Conservation (phyloP, 2,113 vertebrate species). For the Cheirogaleus medius region DNA sequence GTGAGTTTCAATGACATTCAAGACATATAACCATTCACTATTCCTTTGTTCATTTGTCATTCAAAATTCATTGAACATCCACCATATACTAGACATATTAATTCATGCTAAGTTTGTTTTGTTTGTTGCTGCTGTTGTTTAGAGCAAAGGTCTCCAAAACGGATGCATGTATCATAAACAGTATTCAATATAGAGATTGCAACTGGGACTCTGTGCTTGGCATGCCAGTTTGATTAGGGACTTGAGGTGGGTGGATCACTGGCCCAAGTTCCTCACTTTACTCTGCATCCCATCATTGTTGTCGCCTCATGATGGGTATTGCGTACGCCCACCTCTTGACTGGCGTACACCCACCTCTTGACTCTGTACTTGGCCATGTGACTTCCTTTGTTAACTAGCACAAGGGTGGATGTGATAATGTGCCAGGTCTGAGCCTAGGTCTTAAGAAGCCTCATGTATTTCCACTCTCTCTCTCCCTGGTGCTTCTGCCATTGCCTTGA, state of each 20-base stretch:
- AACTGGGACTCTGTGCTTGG: background rate
- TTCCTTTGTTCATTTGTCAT: background rate
- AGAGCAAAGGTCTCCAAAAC: background rate
- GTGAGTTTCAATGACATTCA: background rate
- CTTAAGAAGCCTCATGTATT: background rate
- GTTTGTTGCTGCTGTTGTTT: background rate
- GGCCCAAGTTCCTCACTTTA: background rate
- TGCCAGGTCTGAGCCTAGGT: background rate
- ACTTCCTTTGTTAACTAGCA: background rate
- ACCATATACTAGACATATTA: background rate
- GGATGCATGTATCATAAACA: rapidly evolving
- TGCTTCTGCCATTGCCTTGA: background rate
- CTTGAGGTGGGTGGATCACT: background rate
- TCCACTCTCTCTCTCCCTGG: background rate
- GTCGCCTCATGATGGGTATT: background rate
- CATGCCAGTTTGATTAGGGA: background rate
- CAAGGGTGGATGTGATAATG: background rate
- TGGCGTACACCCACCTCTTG: background rate
- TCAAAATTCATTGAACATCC: background rate
- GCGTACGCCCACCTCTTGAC: background rate
- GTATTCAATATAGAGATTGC: background rate
- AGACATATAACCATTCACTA: background rate
- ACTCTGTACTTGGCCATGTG: background rate
- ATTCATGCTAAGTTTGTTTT: background rate
- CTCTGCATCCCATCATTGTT: background rate